Percentiles rank a stretch among this genome's conserved stretches.
phyloP scores from a whole-genome alignment of 1,140 invertebrate species.

The Gryllus bimaculatus region DNA sequence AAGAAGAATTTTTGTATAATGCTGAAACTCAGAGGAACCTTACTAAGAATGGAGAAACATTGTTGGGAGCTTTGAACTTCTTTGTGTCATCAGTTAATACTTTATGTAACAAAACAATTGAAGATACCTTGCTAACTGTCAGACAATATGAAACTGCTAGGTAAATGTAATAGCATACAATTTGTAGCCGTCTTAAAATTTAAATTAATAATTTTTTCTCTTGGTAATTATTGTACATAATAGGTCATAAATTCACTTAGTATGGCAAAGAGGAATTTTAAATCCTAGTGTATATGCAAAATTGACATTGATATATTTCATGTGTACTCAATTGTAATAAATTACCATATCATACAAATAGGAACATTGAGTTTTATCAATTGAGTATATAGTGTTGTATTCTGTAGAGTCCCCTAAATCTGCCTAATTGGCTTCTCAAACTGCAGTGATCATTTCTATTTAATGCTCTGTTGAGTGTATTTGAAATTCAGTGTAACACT shows the following conservation, averaged over 20 bases:
- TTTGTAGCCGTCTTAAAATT: too few relatives aligned
- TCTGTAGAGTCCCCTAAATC: too few relatives aligned
- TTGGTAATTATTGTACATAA: background rate
- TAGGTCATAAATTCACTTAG: background rate
- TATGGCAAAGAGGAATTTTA: background rate
- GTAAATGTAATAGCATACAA: conserved; percentile 36
- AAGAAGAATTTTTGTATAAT: conserved; percentile 91
- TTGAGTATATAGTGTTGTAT: too few relatives aligned
- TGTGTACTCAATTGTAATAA: too few relatives aligned
- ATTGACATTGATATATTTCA: too few relatives aligned
- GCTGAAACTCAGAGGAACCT: conserved; percentile 89
- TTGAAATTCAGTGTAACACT: too few relatives aligned
- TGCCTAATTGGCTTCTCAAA: too few relatives aligned
- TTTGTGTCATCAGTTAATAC: conserved; percentile 93
- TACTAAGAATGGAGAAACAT: conserved; percentile 86
- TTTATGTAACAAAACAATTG: conserved; percentile 92
- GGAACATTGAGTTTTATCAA: too few relatives aligned
- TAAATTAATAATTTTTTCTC: background rate
- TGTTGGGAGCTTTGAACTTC: conserved; percentile 87
- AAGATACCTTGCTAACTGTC: conserved; percentile 89
- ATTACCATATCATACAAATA: too few relatives aligned
- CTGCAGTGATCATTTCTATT: too few relatives aligned
- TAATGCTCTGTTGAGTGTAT: too few relatives aligned
- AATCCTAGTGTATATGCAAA: background rate
- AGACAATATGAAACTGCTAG: conserved; percentile 85